Percentiles rank a stretch among this genome's conserved stretches.
These are phyloP conservation scores for Lates calcarifer DNA, from an alignment of 2,113 vertebrate species.

Conservation along the genomic window DNA sequence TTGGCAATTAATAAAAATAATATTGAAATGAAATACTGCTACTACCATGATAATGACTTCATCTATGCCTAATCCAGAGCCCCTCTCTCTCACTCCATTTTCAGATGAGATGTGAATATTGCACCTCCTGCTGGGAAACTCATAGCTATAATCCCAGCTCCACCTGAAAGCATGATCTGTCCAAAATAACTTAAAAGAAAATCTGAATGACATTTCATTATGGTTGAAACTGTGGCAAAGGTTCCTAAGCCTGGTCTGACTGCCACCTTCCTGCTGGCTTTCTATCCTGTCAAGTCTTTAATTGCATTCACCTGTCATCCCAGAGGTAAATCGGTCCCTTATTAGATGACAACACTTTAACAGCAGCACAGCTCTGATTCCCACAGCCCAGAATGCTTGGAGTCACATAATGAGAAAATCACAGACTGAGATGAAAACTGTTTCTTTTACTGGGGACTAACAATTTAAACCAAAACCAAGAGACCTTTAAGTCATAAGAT, in stretches of 20 bases:
- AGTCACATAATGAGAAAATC: not conserved
- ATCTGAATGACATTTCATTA: not conserved
- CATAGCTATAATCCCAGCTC: not conserved
- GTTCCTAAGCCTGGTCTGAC: slow-evolving; percentile 9
- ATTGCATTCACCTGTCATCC: slow-evolving; percentile 23
- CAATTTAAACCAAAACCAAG: not conserved
- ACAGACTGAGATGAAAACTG: no score
- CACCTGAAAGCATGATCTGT: not conserved
- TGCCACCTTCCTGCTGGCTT: not conserved
- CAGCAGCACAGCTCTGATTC: not conserved
- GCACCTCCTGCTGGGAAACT: not conserved
- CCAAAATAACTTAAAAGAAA: not conserved
- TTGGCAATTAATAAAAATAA: no score
- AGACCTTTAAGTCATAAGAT: no score
- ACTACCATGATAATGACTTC: no score
- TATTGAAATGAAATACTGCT: no score
- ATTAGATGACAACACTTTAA: not conserved
- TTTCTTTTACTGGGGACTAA: not conserved
- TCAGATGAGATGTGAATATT: not conserved
- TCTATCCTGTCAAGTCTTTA: not conserved
- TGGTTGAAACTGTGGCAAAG: not conserved
- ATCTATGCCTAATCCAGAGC: not conserved
- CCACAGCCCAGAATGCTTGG: not conserved
- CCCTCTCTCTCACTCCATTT: no score
- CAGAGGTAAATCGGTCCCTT: not conserved